These are phyloP conservation scores for Platalea minor DNA, from an alignment of 2,797 vertebrate genomes.

Conservation along the genomic window DNA sequence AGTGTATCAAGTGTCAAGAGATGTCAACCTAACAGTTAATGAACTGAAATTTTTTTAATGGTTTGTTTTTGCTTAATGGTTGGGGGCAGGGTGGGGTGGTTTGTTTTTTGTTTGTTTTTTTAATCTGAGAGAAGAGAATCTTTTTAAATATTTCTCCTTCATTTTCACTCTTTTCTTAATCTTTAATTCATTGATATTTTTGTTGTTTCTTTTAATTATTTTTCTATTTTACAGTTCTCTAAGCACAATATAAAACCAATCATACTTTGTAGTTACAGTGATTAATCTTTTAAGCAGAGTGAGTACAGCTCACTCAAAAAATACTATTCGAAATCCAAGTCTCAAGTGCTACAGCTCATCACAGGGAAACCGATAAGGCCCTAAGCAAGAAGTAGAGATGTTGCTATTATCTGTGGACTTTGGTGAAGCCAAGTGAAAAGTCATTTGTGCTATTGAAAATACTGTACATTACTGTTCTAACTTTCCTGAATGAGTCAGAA, in stretches of 20 bases:
- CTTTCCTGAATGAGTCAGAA: neutral
- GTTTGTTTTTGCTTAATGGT: neutral
- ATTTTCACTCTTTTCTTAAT: neutral
- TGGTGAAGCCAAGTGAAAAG: neutral
- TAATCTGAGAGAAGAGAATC: no score
- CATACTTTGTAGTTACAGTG: neutral
- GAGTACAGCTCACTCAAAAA: neutral
- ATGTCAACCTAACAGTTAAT: neutral
- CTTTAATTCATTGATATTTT: neutral
- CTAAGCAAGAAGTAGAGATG: neutral
- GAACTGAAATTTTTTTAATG: neutral
- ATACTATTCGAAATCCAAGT: neutral
- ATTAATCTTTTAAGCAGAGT: neutral
- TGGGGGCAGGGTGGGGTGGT: rapidly evolving
- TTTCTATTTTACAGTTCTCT: neutral
- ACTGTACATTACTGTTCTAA: neutral
- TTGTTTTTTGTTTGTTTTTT: neutral
- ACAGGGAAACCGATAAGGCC: neutral
- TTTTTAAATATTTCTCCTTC: neutral
- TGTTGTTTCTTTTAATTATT: neutral
- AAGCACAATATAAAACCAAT: neutral
- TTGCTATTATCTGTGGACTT: neutral
- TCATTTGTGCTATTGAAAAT: neutral
- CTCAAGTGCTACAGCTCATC: neutral
- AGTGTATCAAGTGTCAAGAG: neutral